Base-by-base conservation (phyloP, 2,113 vertebrate genomes). In the Ageneiosus marmoratus region DNA sequence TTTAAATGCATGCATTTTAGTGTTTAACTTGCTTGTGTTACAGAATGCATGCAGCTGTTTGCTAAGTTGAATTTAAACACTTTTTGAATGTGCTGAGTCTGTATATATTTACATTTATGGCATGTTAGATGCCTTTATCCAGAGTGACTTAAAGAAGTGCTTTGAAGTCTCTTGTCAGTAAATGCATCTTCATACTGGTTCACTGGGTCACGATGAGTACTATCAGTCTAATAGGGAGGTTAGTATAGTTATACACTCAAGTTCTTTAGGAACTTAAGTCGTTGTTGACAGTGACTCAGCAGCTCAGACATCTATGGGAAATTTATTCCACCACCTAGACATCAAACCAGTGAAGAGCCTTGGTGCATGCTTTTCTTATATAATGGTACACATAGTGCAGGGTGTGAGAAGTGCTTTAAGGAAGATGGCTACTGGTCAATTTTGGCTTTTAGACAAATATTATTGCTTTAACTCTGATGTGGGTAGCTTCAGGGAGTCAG, bases 21-120 rank as follows among this genome's bases (percentile, higher is more conserved):
- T 81, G 53, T 82, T 15, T 24, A 37, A 34, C 29, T 56, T 56
- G 34, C 46, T 41, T 58, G 67, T 46, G 55, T 82, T n/a, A 77
- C 16, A 34, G 24, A 70, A 70, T 9, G 10, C 34, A 44, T 62
- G 60, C 4, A 62, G n/a, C 12, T 62, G 2, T 60, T 60, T 13
- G 11, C 13, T 5, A 2, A 27, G 10, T 60, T 60, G 58, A 11
- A 24, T 3, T 12, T 24, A 58, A 29, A 62, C 27, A 16, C 15
- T 69, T 70, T 44, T n/a, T 41, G 3, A 24, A 24, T 1, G 2
- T 20, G 32, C 32, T 20, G 60, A 29, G 27, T 27, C 29, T 34
- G 65, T 41, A 41, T 69, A 24, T 11, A 41, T 41, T 69, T 69
- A 65, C n/a, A n/a, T n/a, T 41, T 41, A 41, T 41, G 5, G 37